Conservation (phyloP, 2,888 invertebrate genomes). For the Pseudeuparius sepicola region DNA sequence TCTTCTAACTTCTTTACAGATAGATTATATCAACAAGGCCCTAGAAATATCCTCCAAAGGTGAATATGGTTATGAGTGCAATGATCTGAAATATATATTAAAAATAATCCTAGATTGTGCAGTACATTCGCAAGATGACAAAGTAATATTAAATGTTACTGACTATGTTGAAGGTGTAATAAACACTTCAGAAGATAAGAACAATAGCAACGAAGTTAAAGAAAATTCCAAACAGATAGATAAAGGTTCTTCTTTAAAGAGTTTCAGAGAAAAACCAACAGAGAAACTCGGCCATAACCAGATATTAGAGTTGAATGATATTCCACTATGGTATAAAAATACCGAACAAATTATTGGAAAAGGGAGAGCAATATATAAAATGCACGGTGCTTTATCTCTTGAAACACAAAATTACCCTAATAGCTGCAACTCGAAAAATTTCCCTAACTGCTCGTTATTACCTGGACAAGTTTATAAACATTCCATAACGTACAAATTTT, state of each 20-base stretch:
- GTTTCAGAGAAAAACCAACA: not conserved
- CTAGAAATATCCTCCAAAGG: slow-evolving; percentile 21
- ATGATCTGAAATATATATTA: slow-evolving; percentile 18
- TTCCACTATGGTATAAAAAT: slow-evolving; percentile 22
- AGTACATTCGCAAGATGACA: no score
- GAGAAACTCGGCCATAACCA: not conserved
- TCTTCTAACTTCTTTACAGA: slow-evolving; percentile 22
- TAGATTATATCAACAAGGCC: slow-evolving; percentile 22
- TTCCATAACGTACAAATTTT: slow-evolving; percentile 65
- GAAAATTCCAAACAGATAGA: not conserved
- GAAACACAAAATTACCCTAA: slow-evolving; percentile 89
- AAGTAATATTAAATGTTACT: no score
- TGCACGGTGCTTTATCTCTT: slow-evolving; percentile 72
- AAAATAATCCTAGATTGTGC: slow-evolving; percentile 15
- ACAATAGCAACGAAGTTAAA: slow-evolving; percentile 1
- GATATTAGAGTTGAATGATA: slow-evolving; percentile 13
- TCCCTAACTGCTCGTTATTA: slow-evolving; percentile 58
- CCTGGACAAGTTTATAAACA: slow-evolving; percentile 65
- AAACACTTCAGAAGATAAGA: not conserved
- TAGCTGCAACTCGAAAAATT: slow-evolving; percentile 67
- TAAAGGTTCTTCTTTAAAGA: no score
- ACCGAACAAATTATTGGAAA: slow-evolving; percentile 48
- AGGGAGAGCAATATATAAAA: slow-evolving; percentile 54
- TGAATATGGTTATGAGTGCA: slow-evolving; percentile 18
- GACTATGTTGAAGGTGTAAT: no score